Evolutionary conservation across 1,140 invertebrate species (phyloP), one percentile per base, ranked within the genome.

Genomic region (Drosophila watanabei): DNA sequence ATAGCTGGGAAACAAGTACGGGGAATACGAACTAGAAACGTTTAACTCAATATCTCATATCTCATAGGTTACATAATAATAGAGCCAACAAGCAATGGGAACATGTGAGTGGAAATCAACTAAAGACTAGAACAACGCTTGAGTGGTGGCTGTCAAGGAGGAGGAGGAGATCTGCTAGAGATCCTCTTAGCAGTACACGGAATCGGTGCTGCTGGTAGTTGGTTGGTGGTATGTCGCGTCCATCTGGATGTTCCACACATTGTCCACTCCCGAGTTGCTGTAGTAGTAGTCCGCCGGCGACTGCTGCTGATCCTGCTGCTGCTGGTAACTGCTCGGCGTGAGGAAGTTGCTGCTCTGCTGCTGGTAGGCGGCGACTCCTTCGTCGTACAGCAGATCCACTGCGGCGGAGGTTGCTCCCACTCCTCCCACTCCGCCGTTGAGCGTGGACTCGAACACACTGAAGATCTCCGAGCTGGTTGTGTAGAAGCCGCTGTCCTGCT

Each of bases 101-200:
- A 43, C 58, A 64, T 63, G 54, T 57, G 48, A 52, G 18, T 66
- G 39, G 64, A 49, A 64, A 70, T 73, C 72, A 80, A 83, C 70
- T 91, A 91, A 76, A 84, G 88, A 91, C 88, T 91, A 91, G 88
- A 91, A 91, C 88, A 91, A 91, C 88, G 84, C 84, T 78, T 83
- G 78, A 87, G 82, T 90, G 51, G 73, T 64, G 41, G 30, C 60
- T 60, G 75, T 65, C 68, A 60, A 37, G 28, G 43, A 32, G 57
- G 14, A 24, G 61, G 28, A 18, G 28, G 9, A 43, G 43, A 49
- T 35, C 24, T 48, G 45, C 45, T 24, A 20, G 13, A 16, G 13
- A 48, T 48, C 45, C 11, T 52, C 16, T 52, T 91, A 91, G 58
- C 85, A 91, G 45, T 65, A 91, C 18, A 79, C 77, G 18, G 79